A percentile compares a stretch with the other conserved stretches of the same genome.
phyloP scores from a whole-genome alignment of 2,113 vertebrate genomes.

The Embiotoca jacksoni region DNA sequence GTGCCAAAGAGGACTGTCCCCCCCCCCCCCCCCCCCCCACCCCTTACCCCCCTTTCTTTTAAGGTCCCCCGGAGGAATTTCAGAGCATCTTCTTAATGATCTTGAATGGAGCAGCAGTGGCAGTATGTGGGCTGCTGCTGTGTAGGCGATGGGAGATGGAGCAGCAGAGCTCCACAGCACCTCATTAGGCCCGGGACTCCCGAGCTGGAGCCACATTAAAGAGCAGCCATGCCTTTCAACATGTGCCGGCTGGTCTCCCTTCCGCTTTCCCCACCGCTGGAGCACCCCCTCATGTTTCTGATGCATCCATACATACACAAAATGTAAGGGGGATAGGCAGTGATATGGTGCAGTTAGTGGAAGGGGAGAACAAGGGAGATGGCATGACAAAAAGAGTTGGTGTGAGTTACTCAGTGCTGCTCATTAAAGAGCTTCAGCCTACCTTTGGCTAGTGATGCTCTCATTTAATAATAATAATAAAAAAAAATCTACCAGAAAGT shows the following conservation, averaged over 20 bases:
- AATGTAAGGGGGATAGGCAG: slow-evolving; percentile 34
- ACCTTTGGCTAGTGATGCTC: neutral
- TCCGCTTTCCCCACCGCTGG: slow-evolving; percentile 62
- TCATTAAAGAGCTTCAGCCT: neutral
- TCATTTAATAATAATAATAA: neutral
- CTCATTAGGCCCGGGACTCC: slow-evolving; percentile 78
- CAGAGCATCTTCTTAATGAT: slow-evolving; percentile 79
- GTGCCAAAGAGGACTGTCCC: slow-evolving; percentile 36
- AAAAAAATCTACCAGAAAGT: slow-evolving; percentile 1
- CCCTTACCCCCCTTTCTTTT: slow-evolving; percentile 11
- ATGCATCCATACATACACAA: slow-evolving; percentile 57
- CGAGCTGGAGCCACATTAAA: slow-evolving; percentile 82
- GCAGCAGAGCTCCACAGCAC: slow-evolving; percentile 74
- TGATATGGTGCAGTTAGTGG: slow-evolving; percentile 16
- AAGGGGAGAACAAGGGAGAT: neutral
- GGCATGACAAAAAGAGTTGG: slow-evolving; percentile 3
- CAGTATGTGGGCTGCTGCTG: slow-evolving; percentile 69
- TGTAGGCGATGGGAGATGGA: slow-evolving; percentile 68
- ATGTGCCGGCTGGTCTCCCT: slow-evolving; percentile 80
- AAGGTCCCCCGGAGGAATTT: slow-evolving; percentile 68
- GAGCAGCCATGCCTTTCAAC: slow-evolving; percentile 80
- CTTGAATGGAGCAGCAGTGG: slow-evolving; percentile 59
- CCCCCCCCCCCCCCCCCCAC: neutral
- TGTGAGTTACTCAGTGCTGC: too few relatives aligned
- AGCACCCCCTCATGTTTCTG: slow-evolving; percentile 56